phyloP scores from a whole-genome alignment of 2,888 invertebrate species.

The Plusia festucae region DNA sequence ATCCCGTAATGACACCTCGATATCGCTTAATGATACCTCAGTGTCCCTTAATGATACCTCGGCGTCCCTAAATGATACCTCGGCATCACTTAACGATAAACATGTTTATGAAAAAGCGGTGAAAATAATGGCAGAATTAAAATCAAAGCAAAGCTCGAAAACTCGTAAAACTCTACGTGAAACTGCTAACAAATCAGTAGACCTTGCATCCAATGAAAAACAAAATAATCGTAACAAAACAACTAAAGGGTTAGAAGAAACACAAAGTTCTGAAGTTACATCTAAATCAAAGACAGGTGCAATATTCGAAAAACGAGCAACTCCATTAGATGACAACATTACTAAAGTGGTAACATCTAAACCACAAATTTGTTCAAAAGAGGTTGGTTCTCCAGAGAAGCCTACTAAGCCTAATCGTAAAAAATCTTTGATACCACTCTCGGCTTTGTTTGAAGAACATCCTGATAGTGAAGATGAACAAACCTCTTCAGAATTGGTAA shows the following conservation, averaged over 20 bases:
- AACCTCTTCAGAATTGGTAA: background rate
- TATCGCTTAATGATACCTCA: slow-evolving; percentile 61
- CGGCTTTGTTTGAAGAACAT: too few relatives aligned
- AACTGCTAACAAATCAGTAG: background rate
- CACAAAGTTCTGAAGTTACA: too few relatives aligned
- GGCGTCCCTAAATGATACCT: slow-evolving; percentile 55
- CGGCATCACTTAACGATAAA: slow-evolving; percentile 66
- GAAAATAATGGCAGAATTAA: slow-evolving; percentile 74
- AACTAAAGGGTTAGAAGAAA: background rate
- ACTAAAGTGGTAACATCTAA: too few relatives aligned
- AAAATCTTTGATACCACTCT: too few relatives aligned
- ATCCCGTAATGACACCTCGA: background rate
- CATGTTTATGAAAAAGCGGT: slow-evolving; percentile 77
- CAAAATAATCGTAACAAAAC: background rate
- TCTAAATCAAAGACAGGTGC: too few relatives aligned
- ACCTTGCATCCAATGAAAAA: too few relatives aligned
- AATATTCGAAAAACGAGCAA: too few relatives aligned
- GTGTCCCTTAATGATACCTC: slow-evolving; percentile 63
- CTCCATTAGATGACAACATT: too few relatives aligned
- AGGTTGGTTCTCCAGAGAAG: too few relatives aligned
- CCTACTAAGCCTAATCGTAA: too few relatives aligned
- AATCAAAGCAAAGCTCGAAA: slow-evolving; percentile 57
- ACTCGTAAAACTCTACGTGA: background rate
- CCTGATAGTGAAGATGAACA: background rate
- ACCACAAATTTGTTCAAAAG: too few relatives aligned